Evolutionary conservation across 2,888 invertebrate genomes (phyloP).

Genomic region (Macrophya alboannulata): DNA sequence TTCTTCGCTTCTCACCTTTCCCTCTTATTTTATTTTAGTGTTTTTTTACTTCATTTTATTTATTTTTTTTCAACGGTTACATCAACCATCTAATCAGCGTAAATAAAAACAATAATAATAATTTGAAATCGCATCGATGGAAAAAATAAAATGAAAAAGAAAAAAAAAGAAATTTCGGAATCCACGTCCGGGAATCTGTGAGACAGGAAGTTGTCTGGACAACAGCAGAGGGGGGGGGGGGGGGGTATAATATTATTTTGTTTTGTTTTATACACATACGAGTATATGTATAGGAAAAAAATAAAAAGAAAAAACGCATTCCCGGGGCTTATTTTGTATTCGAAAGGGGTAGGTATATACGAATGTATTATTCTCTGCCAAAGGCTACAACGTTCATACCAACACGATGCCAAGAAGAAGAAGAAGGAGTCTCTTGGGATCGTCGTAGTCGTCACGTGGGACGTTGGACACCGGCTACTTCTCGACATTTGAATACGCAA

Average conservation of each 20-base stretch:
- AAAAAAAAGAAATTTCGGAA: no score
- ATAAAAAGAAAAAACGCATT: neutral
- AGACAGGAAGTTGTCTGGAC: slow-evolving; percentile 41
- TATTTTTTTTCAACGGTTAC: no score
- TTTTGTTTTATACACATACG: no score
- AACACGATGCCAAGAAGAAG: slow-evolving; percentile 69
- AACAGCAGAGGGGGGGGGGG: no score
- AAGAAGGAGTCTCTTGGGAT: slow-evolving; percentile 59
- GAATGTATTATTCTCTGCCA: slow-evolving; percentile 58
- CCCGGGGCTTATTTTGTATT: slow-evolving; percentile 66
- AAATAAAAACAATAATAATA: no score
- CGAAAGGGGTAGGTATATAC: slow-evolving; percentile 55
- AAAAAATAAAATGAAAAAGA: no score
- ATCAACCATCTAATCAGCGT: no score
- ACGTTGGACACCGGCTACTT: slow-evolving; percentile 65
- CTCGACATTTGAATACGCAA: slow-evolving; percentile 65
- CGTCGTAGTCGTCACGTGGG: slow-evolving; percentile 61
- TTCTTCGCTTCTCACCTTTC: slow-evolving; percentile 20
- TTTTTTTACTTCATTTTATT: neutral
- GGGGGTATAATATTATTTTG: no score
- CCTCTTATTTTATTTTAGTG: slow-evolving; percentile 29
- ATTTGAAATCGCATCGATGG: no score
- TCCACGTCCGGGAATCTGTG: slow-evolving; percentile 2
- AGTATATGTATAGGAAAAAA: neutral
- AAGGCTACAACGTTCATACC: slow-evolving; percentile 71